Conservation (phyloP, 2,888 invertebrate species). For the Caenorhabditis imperialis region DNA sequence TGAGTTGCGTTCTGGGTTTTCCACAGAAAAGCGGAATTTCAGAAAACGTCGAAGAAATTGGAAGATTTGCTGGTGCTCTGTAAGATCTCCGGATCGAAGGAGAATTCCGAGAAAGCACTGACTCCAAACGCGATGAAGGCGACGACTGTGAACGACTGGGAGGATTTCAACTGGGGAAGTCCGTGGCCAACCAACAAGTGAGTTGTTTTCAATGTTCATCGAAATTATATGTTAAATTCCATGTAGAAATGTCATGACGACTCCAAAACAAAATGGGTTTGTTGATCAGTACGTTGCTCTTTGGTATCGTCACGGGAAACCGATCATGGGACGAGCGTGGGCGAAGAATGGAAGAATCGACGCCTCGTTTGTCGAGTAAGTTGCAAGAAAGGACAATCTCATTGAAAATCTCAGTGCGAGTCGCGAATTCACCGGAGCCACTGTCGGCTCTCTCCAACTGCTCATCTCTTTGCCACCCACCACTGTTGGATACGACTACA, state of each 20-base stretch:
- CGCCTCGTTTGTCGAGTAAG: conserved; percentile 64
- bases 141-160: conserved; percentile 61
- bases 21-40: not conserved
- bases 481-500: conserved; percentile 63
- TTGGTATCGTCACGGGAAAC: conserved; percentile 65
- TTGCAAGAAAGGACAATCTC: not conserved
- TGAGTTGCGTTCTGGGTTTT: not conserved
- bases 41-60: conserved; percentile 18
- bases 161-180: conserved; percentile 55
- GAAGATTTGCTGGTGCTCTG: conserved; percentile 36
- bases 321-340: conserved; percentile 67
- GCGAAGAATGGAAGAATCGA: conserved; percentile 49
- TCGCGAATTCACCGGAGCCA: conserved; percentile 59
- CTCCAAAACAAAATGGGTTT: conserved; percentile 23
- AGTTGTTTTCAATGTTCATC: conserved; percentile 2
- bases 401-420: conserved; percentile 22
- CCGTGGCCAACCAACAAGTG: conserved; percentile 50
- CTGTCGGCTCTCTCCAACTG: conserved; percentile 61
- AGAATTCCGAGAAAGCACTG: conserved; percentile 15
- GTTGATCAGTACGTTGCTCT: conserved; percentile 64
- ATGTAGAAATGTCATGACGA: conserved; percentile 32
- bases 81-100: conserved; percentile 38
- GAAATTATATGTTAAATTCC: not conserved
- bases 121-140: conserved; percentile 9
- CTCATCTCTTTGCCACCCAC: conserved; percentile 57